Evolutionary conservation across 2,888 invertebrate species (phyloP), one percentile per base, ranked within the genome.

Genomic region (Drosophila mercatorum): DNA sequence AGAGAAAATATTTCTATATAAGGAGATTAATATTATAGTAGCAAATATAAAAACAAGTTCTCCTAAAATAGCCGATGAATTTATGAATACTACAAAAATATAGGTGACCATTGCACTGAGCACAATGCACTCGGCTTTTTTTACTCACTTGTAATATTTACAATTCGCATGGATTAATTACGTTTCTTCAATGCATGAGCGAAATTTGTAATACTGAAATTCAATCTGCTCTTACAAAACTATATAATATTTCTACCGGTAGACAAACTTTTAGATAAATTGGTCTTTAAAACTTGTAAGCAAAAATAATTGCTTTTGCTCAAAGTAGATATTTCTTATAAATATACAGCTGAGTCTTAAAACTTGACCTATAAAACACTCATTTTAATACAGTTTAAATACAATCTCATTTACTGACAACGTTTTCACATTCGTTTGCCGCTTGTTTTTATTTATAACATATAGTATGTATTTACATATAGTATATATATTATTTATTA

Each of bases 61-160:
- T 1, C 14, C 14, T 4, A 34, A 17, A 40, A 17, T 6, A 14
- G 6, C 6, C 6, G 12, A 7, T 34, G 12, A 11, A 34, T 11
- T 38, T 26, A 26, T n/a, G 1, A 38, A 28, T 6, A 51, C 10
- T 31, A 31, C 2, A 14, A 14, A 43, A 43, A 8, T 28, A 4
- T 60, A 49, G 78, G 78, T 46, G 59, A 57, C 49, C 12, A 46
- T 36, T 53, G 77, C 77, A 75, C 75, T 49, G 44, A 52, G 80
- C 78, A 78, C 78, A 58, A 58, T 56, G 78, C 78, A 78, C 78
- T 34, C 34, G 58, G 80, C 76, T 73, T 78, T 52, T 43, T 67
- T 74, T 74, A 78, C 77, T 12, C 40, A 65, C 56, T 46, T 53
- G 47, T 56, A 31, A 31, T 8, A 49, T 34, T 47, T 44, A 40